Percentiles rank a stretch among this genome's conserved stretches.
Evolutionary conservation across 2,888 invertebrate species (phyloP).

Genomic region (Drosophila tripunctata): DNA sequence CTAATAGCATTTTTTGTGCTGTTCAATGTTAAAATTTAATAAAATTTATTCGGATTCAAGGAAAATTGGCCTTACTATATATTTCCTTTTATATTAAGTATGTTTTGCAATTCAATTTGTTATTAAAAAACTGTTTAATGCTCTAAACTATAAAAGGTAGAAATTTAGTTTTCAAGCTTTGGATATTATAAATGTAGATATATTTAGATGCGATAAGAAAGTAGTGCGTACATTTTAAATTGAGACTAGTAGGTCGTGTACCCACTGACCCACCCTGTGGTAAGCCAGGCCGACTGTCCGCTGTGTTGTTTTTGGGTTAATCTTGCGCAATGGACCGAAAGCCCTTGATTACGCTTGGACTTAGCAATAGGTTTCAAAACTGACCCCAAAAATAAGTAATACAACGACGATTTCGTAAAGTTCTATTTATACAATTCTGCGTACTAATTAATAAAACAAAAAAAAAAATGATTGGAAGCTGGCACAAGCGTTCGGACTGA

Average conservation of each 20-base stretch:
- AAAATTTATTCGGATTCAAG: no score
- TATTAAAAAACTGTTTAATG: no score
- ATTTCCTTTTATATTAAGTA: no score
- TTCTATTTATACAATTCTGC: conserved; percentile 66
- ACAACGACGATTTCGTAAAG: conserved; percentile 59
- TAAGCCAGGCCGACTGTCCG: not conserved
- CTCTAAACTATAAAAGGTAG: no score
- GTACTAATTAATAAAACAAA: conserved; percentile 55
- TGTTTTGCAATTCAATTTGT: no score
- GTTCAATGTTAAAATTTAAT: no score
- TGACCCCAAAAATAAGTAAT: conserved; percentile 68
- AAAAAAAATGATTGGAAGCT: not conserved
- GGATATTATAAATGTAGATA: not conserved
- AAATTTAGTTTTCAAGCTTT: not conserved
- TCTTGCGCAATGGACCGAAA: conserved; percentile 44
- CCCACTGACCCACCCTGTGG: conserved; percentile 11
- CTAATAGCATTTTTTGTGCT: no score
- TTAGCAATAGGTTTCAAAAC: conserved; percentile 61
- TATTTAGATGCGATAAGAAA: not conserved
- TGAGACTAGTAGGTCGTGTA: conserved; percentile 58
- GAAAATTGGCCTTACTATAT: no score
- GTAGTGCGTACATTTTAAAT: not conserved
- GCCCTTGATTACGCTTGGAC: conserved; percentile 47
- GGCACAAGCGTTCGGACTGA: conserved; percentile 8
- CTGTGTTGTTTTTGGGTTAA: conserved; percentile 15